Conservation (phyloP, 2,113 vertebrate genomes). For the Callopanchax toddi region DNA sequence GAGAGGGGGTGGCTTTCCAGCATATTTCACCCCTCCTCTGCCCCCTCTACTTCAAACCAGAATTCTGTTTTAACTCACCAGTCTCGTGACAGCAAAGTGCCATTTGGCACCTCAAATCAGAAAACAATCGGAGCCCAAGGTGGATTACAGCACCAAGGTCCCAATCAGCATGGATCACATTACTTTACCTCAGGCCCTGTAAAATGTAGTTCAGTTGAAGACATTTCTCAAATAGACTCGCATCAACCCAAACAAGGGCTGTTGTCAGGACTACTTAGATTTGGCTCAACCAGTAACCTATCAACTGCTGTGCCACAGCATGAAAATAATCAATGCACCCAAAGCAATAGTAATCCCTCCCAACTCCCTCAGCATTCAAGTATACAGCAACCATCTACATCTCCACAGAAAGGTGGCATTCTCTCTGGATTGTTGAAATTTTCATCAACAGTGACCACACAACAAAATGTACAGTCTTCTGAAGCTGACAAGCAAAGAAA, state of each 20-base stretch:
- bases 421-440: slow-evolving; percentile 76
- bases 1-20: slow-evolving; percentile 79
- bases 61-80: slow-evolving; percentile 38
- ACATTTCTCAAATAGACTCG: slow-evolving; percentile 28
- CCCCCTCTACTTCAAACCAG: slow-evolving; percentile 43
- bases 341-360: slow-evolving; percentile 33
- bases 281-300: slow-evolving; percentile 66
- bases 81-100: slow-evolving; percentile 21
- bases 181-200: slow-evolving; percentile 71
- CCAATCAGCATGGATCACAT: slow-evolving; percentile 60
- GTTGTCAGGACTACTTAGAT: slow-evolving; percentile 77
- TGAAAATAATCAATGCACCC: slow-evolving; percentile 45
- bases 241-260: slow-evolving; percentile 70
- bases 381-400: slow-evolving; percentile 45
- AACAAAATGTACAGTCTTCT: slow-evolving; percentile 36
- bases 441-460: slow-evolving; percentile 79
- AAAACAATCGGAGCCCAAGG: slow-evolving; percentile 14
- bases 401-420: slow-evolving; percentile 46
- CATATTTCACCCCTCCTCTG: slow-evolving; percentile 59
- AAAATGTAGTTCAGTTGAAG: slow-evolving; percentile 61
- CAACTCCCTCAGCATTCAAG: slow-evolving; percentile 28
- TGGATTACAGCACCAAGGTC: slow-evolving; percentile 37
- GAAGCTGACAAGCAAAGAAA: slow-evolving; percentile 40
- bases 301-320: slow-evolving; percentile 48
- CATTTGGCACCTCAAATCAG: slow-evolving; percentile 33